phyloP scores from a whole-genome alignment of 2,113 vertebrate species.

The Mustela lutreola region DNA sequence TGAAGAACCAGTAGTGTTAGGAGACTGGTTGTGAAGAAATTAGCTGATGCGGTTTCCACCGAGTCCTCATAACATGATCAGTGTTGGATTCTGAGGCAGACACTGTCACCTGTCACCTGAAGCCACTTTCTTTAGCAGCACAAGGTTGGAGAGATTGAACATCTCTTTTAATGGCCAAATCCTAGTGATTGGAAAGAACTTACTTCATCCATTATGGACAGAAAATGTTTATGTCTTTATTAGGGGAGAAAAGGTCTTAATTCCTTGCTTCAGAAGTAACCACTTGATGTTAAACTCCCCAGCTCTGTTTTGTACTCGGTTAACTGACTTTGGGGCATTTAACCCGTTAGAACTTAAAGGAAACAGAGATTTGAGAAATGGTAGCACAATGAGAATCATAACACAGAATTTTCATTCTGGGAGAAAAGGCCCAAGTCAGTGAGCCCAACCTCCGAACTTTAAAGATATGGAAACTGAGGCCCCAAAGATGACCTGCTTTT shows the following conservation, averaged over 20 bases:
- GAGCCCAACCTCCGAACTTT: neutral
- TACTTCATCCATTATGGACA: slow-evolving; percentile 19
- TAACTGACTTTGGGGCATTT: slow-evolving; percentile 59
- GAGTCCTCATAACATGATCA: neutral
- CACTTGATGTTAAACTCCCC: slow-evolving; percentile 40
- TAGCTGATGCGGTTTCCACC: neutral
- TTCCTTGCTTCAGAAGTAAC: slow-evolving; percentile 66
- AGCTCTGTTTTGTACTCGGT: slow-evolving; percentile 51
- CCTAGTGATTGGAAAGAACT: neutral
- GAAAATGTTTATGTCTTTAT: neutral
- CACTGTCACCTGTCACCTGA: neutral
- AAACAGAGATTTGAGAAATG: slow-evolving; percentile 30
- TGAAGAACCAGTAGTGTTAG: neutral
- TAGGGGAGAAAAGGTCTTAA: slow-evolving; percentile 28
- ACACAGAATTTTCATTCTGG: neutral
- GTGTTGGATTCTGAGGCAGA: neutral
- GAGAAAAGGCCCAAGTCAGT: neutral
- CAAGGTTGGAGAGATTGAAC: neutral
- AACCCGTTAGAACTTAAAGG: slow-evolving; percentile 48
- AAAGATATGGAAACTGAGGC: slow-evolving; percentile 8
- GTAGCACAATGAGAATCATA: neutral
- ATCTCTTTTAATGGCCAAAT: neutral
- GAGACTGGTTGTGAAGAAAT: neutral
- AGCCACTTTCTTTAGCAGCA: neutral
- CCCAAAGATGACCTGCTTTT: neutral